A percentile compares a stretch with the other conserved stretches of the same genome.
Conservation (phyloP, 2,113 vertebrate genomes). For the Marcusenius ussheri region DNA sequence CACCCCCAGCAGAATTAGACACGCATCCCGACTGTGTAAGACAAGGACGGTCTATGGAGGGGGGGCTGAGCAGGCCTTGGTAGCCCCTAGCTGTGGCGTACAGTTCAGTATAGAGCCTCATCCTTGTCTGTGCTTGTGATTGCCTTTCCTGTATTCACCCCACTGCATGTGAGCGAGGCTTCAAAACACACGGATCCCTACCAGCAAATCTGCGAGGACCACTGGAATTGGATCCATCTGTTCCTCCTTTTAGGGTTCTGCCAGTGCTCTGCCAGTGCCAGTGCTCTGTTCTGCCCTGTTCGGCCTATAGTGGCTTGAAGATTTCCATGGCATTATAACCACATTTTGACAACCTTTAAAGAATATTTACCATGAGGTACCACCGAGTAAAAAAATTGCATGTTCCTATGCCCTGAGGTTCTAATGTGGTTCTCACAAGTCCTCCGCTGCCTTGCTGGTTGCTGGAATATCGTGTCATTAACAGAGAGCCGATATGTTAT, state of each 20-base stretch:
- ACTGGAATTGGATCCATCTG: neutral
- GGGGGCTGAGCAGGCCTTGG: no score
- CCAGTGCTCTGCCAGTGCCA: neutral
- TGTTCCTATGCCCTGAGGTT: neutral
- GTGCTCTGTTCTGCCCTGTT: neutral
- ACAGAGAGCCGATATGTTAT: neutral
- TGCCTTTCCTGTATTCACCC: neutral
- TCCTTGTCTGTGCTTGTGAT: neutral
- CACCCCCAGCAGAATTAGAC: neutral
- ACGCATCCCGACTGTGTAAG: neutral
- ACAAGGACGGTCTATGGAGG: neutral
- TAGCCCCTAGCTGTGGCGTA: neutral
- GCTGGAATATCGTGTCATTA: neutral
- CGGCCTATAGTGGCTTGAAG: neutral
- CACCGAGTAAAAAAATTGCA: neutral
- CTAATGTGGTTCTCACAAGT: neutral
- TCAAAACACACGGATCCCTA: neutral
- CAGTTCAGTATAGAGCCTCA: neutral
- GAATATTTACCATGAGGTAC: neutral
- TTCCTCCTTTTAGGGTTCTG: neutral
- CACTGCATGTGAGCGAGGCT: neutral
- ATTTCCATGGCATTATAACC: neutral
- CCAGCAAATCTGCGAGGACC: neutral
- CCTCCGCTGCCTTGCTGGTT: neutral
- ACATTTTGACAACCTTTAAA: neutral